Evolutionary conservation across 2,113 vertebrate species (phyloP), one percentile per base, ranked within the genome.

Genomic region (Apaloderma vittatum): DNA sequence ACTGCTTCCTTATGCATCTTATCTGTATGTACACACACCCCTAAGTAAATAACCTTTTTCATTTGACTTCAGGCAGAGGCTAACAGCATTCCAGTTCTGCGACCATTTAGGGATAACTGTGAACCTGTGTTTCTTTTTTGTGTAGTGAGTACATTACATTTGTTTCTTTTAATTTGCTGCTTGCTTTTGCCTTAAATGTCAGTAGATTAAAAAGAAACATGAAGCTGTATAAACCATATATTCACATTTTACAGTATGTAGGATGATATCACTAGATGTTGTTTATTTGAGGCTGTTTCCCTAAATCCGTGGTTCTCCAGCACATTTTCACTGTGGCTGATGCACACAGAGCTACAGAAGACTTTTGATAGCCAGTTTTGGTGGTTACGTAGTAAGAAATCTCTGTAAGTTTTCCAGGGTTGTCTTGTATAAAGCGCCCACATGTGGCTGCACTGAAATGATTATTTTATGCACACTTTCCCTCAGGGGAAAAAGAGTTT

Each of bases 111-210:
- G 95, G 97, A 97, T 8, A 98, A 86, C 54, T 98, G 98, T 93
- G 98, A 98, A 93, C 98, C 98, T 40, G 26, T 97, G 66, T 98
- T 98, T 93, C 96, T 98, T 71, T 98, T 98, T 54, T 91, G 97
- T 89, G 83, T 98, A 79, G 98, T 98, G 95, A 98, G 98, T 98
- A 94, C 15, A 70, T 20, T 32, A 3, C 68, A 65, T 15, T 9
- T 5, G 1, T 32, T 55, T 72, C 32, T 74, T 62, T 45, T 45
- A 40, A 67, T 36, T 12, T 72, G 6, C 57, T 86, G 55, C 52
- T 49, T 59, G 34, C 52, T 84, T 93, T n/a, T 78, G 45, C 40
- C 34, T 86, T 77, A 32, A 15, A 3, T 90, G 93, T 88, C n/a
- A 81, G 37, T 14, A 73, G 37, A 61, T 80, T 59, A 46, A 63